Conservation (phyloP, 2,888 invertebrate species). For the Trichacis sp. region DNA sequence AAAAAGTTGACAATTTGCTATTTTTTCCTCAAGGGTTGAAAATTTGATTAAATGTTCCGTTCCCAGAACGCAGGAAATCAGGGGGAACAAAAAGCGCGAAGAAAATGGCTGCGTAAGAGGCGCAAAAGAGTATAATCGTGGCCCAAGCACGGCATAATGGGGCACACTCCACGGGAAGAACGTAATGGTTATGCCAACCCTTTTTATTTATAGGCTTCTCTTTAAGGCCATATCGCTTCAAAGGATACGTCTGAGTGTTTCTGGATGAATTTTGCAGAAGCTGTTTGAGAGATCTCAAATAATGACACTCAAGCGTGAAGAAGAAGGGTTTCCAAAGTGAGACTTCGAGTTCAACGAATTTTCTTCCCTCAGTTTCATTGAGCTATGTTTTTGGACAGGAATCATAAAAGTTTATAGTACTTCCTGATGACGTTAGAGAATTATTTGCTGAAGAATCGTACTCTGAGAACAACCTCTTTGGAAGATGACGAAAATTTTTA, state of each 20-base stretch:
- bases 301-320: slow-evolving; percentile 26
- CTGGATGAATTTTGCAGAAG: slow-evolving; percentile 35
- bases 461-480: no score
- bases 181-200: slow-evolving; percentile 37
- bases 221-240: slow-evolving; percentile 32
- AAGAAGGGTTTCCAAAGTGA: slow-evolving; percentile 23
- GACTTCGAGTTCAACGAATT: slow-evolving; percentile 6
- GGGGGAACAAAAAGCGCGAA: background rate
- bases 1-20: no score
- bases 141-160: slow-evolving; percentile 29
- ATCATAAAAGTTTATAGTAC: no score
- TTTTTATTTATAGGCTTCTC: slow-evolving; percentile 39
- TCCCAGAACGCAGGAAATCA: background rate
- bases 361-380: no score
- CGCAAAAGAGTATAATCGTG: slow-evolving; percentile 25
- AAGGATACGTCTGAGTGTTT: slow-evolving; percentile 38
- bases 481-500: no score
- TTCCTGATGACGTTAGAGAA: no score
- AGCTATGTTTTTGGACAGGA: no score
- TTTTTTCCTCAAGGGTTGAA: no score
- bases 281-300: slow-evolving; percentile 33
- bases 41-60: background rate
- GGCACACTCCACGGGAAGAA: slow-evolving; percentile 24
- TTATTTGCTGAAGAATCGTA: no score
- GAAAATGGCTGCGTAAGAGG: slow-evolving; percentile 6